Conservation (phyloP, 2,797 vertebrate species). For the Phataginus tetradactyla region DNA sequence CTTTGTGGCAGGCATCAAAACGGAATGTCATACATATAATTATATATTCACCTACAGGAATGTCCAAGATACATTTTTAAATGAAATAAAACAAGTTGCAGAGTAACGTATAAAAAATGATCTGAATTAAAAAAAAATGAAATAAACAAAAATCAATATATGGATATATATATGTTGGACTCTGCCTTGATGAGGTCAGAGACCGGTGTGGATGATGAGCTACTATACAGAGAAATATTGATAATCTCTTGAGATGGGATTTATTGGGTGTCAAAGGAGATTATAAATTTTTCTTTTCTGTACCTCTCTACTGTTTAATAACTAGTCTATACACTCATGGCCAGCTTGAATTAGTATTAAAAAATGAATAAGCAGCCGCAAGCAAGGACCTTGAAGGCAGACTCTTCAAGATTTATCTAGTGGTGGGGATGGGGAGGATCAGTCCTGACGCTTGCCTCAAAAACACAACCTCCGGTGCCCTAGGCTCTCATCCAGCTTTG, state of each 20-base stretch:
- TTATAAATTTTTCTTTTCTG: background rate
- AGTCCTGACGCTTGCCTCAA: background rate
- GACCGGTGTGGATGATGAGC: background rate
- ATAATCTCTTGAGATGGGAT: background rate
- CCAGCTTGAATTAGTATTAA: background rate
- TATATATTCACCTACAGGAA: background rate
- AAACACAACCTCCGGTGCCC: background rate
- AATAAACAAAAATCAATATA: background rate
- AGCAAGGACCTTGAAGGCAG: background rate
- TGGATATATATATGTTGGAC: background rate
- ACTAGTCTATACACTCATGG: background rate
- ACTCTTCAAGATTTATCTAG: background rate
- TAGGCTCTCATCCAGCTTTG: background rate
- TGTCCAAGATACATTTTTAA: background rate
- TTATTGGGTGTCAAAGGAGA: background rate
- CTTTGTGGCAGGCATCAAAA: background rate
- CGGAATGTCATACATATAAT: background rate
- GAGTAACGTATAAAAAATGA: background rate
- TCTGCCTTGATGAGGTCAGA: background rate
- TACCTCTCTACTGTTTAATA: background rate
- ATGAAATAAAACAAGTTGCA: slow-evolving; percentile 9
- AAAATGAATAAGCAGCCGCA: background rate
- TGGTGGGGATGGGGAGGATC: background rate
- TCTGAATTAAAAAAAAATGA: background rate
- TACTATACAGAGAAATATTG: background rate